Percentiles rank a stretch among this genome's conserved stretches.
Evolutionary conservation across 2,797 vertebrate genomes (phyloP).

Genomic region (Scyliorhinus canicula): DNA sequence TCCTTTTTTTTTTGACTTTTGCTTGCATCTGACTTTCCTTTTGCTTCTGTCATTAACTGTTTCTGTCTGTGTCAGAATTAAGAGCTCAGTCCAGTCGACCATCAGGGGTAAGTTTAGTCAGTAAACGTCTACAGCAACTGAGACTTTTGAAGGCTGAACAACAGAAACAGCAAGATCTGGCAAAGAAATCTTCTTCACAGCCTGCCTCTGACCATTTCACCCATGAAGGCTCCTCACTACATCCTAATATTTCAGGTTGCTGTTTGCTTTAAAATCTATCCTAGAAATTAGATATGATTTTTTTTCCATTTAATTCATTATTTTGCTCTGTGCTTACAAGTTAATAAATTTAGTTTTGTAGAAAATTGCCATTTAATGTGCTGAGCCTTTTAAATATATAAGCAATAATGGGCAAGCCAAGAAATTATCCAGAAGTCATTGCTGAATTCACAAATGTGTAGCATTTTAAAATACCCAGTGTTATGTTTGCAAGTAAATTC

Average conservation of each 20-base stretch:
- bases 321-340: slow-evolving; percentile 3
- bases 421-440: neutral
- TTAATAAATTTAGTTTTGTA: neutral
- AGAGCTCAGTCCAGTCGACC: slow-evolving; percentile 53
- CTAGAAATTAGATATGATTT: slow-evolving; percentile 20
- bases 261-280: slow-evolving; percentile 33
- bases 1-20: slow-evolving; percentile 40
- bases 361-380: slow-evolving; percentile 12
- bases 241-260: slow-evolving; percentile 73
- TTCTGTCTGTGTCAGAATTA: slow-evolving; percentile 71
- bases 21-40: slow-evolving; percentile 44
- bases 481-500: neutral
- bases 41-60: slow-evolving; percentile 54
- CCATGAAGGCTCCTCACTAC: slow-evolving; percentile 62
- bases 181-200: slow-evolving; percentile 58
- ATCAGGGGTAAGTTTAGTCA: slow-evolving; percentile 93
- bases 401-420: neutral
- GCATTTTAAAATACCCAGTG: neutral
- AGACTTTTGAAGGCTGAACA: slow-evolving; percentile 85
- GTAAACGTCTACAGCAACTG: slow-evolving; percentile 91
- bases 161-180: slow-evolving; percentile 74
- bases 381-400: neutral
- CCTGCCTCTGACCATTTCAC: slow-evolving; percentile 61
- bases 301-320: slow-evolving; percentile 13
- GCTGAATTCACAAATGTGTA: neutral